Base-by-base conservation (phyloP, 2,797 vertebrate species). In the Micropoecilia bifurca region DNA sequence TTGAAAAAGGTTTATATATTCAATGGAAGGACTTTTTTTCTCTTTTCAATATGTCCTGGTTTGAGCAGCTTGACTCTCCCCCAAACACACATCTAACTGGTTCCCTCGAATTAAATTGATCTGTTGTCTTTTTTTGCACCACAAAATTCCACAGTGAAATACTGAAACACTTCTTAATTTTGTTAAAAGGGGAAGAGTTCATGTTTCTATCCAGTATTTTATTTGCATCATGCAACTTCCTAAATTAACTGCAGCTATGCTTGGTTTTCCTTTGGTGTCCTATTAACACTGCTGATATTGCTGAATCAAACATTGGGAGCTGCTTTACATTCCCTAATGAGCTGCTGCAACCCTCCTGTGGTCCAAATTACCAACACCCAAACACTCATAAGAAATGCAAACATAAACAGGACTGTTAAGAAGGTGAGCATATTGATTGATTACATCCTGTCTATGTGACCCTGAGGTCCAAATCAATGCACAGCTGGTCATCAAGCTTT, bases 261-360 rank as follows among this genome's bases (percentile, higher is more conserved):
- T 30, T 61, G 45, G 61, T 77, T 84, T 83, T 88, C 14, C 39
- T 77, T 57, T 73, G 80, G 71, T 76, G 69, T 79, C 77, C 28
- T 28, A 13, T 82, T 36, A 75, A 59, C 47, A 81, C 79, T 74
- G 66, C 47, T 78, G 79, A 76, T 90, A 88, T 74, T 89, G 88
- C 89, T 91, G 88, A 90, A 88, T 88, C 63, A 87, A 85, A 88
- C 86, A 83, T 75, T 77, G 72, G 80, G 66, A 82, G 68, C 76
- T 0, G 30, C 80, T 91, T 85, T 84, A 80, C 82, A 86, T 86
- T 87, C 79, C 48, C 84, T 90, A 89, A 91, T 89, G 86, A 91
- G 90, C 81, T 66, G 79, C 79, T 79, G 79, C 80, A 78, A 71
- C 50, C n/a, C 72, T 74, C 22, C 36, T 63, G 28, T n/a, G 25